Percentiles rank a stretch among this genome's conserved stretches.
These are phyloP conservation scores for Acanthiza pusilla DNA, from an alignment of 2,797 vertebrate species.

Conservation along the genomic window DNA sequence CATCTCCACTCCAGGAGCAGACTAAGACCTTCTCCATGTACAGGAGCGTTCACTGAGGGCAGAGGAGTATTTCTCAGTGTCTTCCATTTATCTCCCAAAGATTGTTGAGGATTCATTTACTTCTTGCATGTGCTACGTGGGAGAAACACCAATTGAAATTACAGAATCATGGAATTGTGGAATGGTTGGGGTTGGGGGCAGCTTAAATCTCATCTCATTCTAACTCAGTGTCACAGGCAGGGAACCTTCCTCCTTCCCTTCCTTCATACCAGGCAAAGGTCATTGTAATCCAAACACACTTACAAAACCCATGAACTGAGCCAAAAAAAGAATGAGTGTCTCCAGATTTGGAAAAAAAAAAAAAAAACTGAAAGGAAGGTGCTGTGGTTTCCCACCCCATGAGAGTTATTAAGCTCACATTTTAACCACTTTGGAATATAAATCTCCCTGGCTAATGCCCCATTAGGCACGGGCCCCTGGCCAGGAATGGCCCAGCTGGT, in stretches of 20 bases:
- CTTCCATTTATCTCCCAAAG: background rate
- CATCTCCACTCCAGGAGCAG: background rate
- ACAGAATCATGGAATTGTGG: accelerated
- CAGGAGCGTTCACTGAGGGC: accelerated
- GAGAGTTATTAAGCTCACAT: background rate
- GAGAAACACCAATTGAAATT: background rate
- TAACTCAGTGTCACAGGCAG: background rate
- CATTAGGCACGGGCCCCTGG: background rate
- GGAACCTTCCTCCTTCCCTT: background rate
- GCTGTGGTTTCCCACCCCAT: background rate
- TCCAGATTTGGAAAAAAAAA: background rate
- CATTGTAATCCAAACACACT: background rate
- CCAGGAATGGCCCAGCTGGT: background rate
- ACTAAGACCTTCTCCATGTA: accelerated
- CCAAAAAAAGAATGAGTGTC: background rate
- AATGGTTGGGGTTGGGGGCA: background rate
- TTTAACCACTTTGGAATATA: background rate
- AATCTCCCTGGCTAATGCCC: background rate
- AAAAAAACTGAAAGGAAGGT: background rate
- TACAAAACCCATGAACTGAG: too few species aligned
- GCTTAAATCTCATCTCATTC: background rate
- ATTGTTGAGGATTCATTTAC: background rate
- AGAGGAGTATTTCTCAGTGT: background rate
- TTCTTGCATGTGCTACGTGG: accelerated
- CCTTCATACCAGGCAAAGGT: background rate